Percentiles rank a stretch among this genome's conserved stretches.
phyloP scores from a whole-genome alignment of 1,140 invertebrate species.

The Potamilus streckersoni region DNA sequence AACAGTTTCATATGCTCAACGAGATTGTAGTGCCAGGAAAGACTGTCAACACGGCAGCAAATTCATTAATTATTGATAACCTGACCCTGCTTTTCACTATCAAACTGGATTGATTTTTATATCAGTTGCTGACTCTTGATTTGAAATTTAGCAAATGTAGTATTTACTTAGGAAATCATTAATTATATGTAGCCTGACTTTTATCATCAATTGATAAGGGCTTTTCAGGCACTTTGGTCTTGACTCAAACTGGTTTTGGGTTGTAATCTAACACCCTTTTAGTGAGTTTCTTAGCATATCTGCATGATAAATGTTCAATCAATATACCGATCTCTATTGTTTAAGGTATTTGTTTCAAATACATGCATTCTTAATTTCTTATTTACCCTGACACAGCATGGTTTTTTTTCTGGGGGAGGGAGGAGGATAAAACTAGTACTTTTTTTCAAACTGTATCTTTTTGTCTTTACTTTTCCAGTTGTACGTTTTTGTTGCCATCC shows the following conservation, averaged over 20 bases:
- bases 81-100: background rate
- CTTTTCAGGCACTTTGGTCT: background rate
- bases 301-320: background rate
- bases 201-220: conserved; percentile 7
- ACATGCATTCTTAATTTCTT: background rate
- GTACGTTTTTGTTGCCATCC: background rate
- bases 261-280: background rate
- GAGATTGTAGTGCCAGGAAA: conserved; percentile 20
- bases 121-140: background rate
- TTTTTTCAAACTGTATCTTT: background rate
- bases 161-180: background rate
- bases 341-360: background rate
- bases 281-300: conserved; percentile 6
- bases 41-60: conserved; percentile 19
- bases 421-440: too few relatives aligned
- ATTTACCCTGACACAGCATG: conserved; percentile 12
- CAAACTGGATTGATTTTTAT: background rate
- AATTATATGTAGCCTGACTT: background rate
- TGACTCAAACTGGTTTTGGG: background rate
- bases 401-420: conserved; percentile 17
- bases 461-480: conserved; percentile 6
- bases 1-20: conserved; percentile 15
- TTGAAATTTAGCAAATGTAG: background rate
- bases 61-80: background rate
- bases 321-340: background rate